Base-by-base conservation (phyloP, 2,888 invertebrate genomes). In the Platycnemis pennipes region DNA sequence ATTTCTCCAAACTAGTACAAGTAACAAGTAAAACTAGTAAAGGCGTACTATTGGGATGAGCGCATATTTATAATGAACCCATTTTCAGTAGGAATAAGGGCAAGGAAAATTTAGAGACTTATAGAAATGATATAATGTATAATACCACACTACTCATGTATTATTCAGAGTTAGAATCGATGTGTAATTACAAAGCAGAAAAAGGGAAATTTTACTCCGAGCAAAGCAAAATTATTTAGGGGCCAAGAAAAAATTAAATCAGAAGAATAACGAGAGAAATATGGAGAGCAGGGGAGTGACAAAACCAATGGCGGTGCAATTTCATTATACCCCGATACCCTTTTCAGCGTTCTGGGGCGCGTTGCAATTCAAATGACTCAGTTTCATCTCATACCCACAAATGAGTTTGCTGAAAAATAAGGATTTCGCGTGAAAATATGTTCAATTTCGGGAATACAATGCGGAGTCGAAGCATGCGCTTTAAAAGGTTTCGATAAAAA, bases 301-400 rank as follows among this genome's bases (percentile, higher is more conserved):
- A 63, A 91, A 91, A 91, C 44, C 63, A 69, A 91, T 91, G 63
- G 63, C n/a, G 44, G 37, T 63, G 63, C 63, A 91, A 91, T 69
- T 91, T 91, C 44, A 56, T 44, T 49, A 63, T 44, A 44, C 89
- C 89, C 22, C 44, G 91, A 91, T 63, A 91, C 42, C 63, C 44
- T 69, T 45, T 87, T 46, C 91, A 44, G 44, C 63, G n/a, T 44
- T 56, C 63, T 91, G 63, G 88, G 53, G 88, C 49, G 53, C 37
- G 88, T 44, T 63, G 91, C 44, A 63, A 91, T 91, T 91, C 63
- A 69, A 91, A 91, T 91, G 91, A 91, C 63, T 69, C n/a, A 56
- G 91, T 45, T 56, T n/a, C 63, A 63, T 56, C 89, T 37, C 19
- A 45, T 45, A 42, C 63, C 44, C 63, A 37, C 44, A 91, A 63